Evolutionary conservation across 2,888 invertebrate genomes (phyloP), one percentile per base, ranked within the genome.

Genomic region (Chloroclystis v-ata): DNA sequence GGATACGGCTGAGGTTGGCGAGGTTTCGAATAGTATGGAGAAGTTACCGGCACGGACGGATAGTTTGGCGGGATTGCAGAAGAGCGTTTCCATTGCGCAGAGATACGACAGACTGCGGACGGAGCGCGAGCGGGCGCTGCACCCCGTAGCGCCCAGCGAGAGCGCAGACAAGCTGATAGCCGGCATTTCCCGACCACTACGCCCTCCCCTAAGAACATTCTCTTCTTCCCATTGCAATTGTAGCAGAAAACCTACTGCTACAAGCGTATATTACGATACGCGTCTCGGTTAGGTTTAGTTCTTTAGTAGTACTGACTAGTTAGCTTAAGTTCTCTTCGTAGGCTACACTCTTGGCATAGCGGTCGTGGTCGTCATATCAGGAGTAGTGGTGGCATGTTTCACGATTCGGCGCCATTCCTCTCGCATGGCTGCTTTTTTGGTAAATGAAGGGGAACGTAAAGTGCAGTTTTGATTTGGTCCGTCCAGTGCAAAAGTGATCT

Each of bases 21-120:
- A 75, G 47, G 77, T 80, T 14, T 66, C 72, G 2, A 72, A 62
- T 43, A 71, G 49, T 51, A 29, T 78, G 40, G 75, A 69, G 48
- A 67, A 65, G 12, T 58, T 73, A 14, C 77, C 77, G 12, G 72
- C 76, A 59, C 69, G 70, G 7, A 80, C 85, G 4, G 76, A 79
- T 28, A 87, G 86, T 43, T 55, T 86, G 10, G 82, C 75, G 5
- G 72, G 56, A 9, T 52, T 86, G 37, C 85, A 84, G 56, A 68
- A 62, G 10, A 75, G 71, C 39, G 68, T 85, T 11, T 74, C 69
- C 4, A 56, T 70, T 33, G 80, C 82, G 7, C 80, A 78, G 50
- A 69, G 66, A 9, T 61, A 69, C 9, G 82, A 79, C 44, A 67
- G 68, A 28, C 46, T 48, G 33, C 64, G 76, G 1, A 54, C 65